Evolutionary conservation across 2,113 vertebrate genomes (phyloP), one percentile per base, ranked within the genome.

Genomic region (Pelobates fuscus): DNA sequence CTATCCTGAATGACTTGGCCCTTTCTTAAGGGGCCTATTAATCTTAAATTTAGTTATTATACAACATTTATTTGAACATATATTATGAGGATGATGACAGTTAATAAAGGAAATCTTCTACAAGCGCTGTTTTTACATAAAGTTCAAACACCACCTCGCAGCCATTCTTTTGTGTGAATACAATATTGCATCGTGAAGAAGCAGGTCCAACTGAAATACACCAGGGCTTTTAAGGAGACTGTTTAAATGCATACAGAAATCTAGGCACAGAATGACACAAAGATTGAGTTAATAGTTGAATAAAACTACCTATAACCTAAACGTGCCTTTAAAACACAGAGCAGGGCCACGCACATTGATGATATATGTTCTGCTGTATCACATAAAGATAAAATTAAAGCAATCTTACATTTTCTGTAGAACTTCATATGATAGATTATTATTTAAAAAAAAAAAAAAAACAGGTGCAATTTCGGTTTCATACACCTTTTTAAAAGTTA

Each of bases 51-150:
- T 91, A 93, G 90, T 93, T 94, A 95, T 94, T 95, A 93, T 89
- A 92, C 90, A 90, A 86, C 92, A 88, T 95, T 97, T 96, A 98
- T 98, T 95, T 95, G 95, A 95, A 93, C 95, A 95, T 98, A 95
- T 94, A 95, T 98, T 94, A 92, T 88, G 83, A 62, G 71, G 89
- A 93, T 86, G 91, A 94, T 95, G 95, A 95, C 94, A 95, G 92
- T 91, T 96, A 97, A 98, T 98, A 96, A 96, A 94, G 91, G 90
- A 91, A 89, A 85, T 90, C 86, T 92, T 94, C 92, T 90, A 94
- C 86, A 90, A 92, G 90, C 86, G 85, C 86, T 92, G 93, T 94
- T 96, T 96, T 94, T 94, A 93, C 94, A 93, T 94, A 91, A 81
- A 82, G 85, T 86, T 89, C 88, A 88, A 89, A 89, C 90, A 82